Percentiles rank a stretch among this genome's conserved stretches.
phyloP scores from a whole-genome alignment of 2,888 invertebrate species.

The Drosophila mayaguana region DNA sequence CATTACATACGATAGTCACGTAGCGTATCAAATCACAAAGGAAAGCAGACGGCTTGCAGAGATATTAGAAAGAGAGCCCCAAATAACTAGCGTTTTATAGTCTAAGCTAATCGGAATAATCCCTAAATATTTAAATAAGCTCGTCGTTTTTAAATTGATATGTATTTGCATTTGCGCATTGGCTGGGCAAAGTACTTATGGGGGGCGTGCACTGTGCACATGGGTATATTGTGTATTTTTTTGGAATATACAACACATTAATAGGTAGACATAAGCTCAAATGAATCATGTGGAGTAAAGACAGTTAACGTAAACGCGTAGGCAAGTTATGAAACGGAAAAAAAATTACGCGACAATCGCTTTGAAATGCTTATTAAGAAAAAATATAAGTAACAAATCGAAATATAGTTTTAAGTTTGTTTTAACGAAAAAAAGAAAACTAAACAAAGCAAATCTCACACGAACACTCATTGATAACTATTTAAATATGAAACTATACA shows the following conservation, averaged over 20 bases:
- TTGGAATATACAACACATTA: slow-evolving; percentile 66
- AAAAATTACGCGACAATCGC: slow-evolving; percentile 75
- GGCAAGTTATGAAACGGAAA: slow-evolving; percentile 61
- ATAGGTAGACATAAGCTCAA: slow-evolving; percentile 65
- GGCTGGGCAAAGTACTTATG: slow-evolving; percentile 52
- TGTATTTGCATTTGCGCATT: slow-evolving; percentile 42
- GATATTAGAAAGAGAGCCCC: slow-evolving; percentile 15
- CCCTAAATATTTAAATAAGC: slow-evolving; percentile 17
- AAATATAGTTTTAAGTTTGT: slow-evolving; percentile 59
- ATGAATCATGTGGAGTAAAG: slow-evolving; percentile 22
- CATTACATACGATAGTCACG: slow-evolving; percentile 59
- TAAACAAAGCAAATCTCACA: slow-evolving; percentile 17
- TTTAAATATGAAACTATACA: slow-evolving; percentile 74
- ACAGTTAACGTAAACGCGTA: slow-evolving; percentile 72
- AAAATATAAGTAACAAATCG: slow-evolving; percentile 33
- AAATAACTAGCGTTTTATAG: slow-evolving; percentile 36
- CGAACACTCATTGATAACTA: slow-evolving; percentile 50
- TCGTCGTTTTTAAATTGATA: slow-evolving; percentile 48
- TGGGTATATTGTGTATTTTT: slow-evolving; percentile 68
- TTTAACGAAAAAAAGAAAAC: slow-evolving; percentile 36
- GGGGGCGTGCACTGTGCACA: slow-evolving; percentile 67
- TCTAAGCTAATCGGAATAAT: slow-evolving; percentile 37
- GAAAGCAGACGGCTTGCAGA: slow-evolving; percentile 62
- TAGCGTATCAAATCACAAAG: slow-evolving; percentile 57
- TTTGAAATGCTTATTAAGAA: slow-evolving; percentile 73